Conservation (phyloP, 2,797 vertebrate species). For the Phalloptychus januarius region DNA sequence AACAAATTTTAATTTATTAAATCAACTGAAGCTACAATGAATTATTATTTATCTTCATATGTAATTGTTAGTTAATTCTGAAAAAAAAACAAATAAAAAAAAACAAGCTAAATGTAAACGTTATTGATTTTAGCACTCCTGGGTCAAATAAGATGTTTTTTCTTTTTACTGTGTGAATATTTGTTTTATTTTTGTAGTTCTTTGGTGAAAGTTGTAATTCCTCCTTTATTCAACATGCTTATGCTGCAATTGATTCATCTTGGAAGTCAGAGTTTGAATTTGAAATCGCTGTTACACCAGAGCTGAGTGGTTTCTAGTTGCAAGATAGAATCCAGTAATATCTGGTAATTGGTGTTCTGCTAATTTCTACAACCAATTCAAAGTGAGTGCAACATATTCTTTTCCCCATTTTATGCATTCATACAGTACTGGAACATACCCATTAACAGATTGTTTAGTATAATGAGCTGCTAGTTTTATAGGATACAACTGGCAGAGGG, state of each 20-base stretch:
- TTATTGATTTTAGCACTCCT: not conserved
- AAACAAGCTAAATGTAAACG: not conserved
- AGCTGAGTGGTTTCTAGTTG: not conserved
- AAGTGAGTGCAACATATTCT: not conserved
- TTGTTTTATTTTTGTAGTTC: not conserved
- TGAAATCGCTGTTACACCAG: not conserved
- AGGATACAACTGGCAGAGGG: not conserved
- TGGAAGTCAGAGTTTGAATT: not conserved
- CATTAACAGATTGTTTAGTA: not conserved
- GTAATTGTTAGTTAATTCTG: not conserved
- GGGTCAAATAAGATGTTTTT: not conserved
- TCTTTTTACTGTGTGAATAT: not conserved
- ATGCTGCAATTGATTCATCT: not conserved
- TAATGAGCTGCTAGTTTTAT: not conserved
- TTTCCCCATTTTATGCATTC: not conserved
- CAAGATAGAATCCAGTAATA: not conserved
- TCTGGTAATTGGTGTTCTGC: not conserved
- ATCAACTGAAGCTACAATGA: not conserved
- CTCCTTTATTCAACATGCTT: not conserved
- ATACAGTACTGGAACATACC: not conserved
- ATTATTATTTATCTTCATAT: not conserved
- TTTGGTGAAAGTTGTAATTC: not conserved
- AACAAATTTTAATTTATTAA: not conserved
- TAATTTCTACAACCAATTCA: not conserved
- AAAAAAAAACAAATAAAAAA: not conserved